Percentiles rank a stretch among this genome's conserved stretches.
phyloP scores from a whole-genome alignment of 2,888 invertebrate species.

The Synergus gifuensis region DNA sequence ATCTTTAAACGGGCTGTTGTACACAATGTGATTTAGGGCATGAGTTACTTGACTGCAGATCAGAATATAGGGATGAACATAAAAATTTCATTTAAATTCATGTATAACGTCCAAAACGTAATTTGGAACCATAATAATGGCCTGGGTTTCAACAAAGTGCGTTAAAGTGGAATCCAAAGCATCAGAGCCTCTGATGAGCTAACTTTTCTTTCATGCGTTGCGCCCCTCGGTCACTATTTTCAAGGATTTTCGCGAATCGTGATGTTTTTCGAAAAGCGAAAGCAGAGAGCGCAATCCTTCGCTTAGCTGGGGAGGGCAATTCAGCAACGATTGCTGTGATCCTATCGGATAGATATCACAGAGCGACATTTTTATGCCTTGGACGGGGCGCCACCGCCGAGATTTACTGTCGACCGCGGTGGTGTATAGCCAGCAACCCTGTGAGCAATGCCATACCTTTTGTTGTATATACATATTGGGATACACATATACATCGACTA shows the following conservation, averaged over 20 bases:
- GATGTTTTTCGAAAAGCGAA: not conserved
- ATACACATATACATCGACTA: slow-evolving; percentile 45
- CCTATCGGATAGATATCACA: slow-evolving; percentile 51
- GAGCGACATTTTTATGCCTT: slow-evolving; percentile 65
- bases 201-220: not conserved
- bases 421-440: slow-evolving; percentile 50
- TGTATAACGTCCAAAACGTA: too few species aligned
- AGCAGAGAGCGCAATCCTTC: not conserved
- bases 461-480: not conserved
- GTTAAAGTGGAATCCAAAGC: not conserved
- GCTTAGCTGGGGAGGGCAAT: slow-evolving; percentile 5
- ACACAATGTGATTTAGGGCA: slow-evolving; percentile 1
- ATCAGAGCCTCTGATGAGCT: not conserved
- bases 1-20: slow-evolving; percentile 46
- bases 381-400: slow-evolving; percentile 61
- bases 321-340: slow-evolving; percentile 49
- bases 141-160: too few species aligned
- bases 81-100: too few species aligned
- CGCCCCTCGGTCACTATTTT: not conserved
- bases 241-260: not conserved
- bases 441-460: not conserved
- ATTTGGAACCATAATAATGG: too few species aligned
- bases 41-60: too few species aligned
- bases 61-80: too few species aligned
- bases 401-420: slow-evolving; percentile 64